Conservation (phyloP, 2,888 invertebrate genomes). For the Corbicula japonica region DNA sequence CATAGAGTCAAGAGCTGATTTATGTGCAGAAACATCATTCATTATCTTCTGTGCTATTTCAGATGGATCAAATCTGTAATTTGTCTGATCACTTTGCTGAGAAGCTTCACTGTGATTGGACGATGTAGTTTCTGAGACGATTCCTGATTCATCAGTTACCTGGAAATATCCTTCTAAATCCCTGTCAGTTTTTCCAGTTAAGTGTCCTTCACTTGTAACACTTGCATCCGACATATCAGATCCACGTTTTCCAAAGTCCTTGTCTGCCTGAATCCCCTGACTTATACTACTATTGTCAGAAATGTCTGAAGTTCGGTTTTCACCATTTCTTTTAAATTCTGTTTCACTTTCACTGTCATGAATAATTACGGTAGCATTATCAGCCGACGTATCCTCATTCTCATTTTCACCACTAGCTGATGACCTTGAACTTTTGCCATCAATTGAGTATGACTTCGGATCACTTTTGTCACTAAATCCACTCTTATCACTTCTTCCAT, state of each 20-base stretch:
- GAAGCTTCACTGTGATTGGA: conserved; percentile 75
- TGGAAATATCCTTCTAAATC: conserved; percentile 55
- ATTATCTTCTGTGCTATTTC: conserved; percentile 81
- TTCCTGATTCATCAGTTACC: conserved; percentile 70
- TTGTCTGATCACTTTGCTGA: conserved; percentile 69
- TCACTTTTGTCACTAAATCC: conserved; percentile 36
- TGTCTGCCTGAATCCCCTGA: conserved; percentile 63
- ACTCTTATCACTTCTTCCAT: conserved; percentile 47
- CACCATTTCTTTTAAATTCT: conserved; percentile 60
- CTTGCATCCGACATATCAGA: conserved; percentile 69
- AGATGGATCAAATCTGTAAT: conserved; percentile 69
- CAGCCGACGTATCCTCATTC: conserved; percentile 30
- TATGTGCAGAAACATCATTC: conserved; percentile 78
- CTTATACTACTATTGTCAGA: conserved; percentile 71
- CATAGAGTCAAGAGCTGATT: conserved; percentile 77
- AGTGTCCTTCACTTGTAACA: conserved; percentile 53
- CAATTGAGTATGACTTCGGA: conserved; percentile 8
- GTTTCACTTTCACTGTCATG: conserved; percentile 24
- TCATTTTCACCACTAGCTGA: conserved; percentile 27
- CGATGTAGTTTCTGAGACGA: conserved; percentile 72
- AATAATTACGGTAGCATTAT: conserved; percentile 22
- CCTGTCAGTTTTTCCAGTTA: conserved; percentile 56
- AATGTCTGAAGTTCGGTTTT: conserved; percentile 65
- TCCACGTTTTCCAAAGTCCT: conserved; percentile 52
- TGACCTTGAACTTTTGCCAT: conserved; percentile 21